Base-by-base conservation (phyloP, 2,888 invertebrate genomes). In the Labia minor region DNA sequence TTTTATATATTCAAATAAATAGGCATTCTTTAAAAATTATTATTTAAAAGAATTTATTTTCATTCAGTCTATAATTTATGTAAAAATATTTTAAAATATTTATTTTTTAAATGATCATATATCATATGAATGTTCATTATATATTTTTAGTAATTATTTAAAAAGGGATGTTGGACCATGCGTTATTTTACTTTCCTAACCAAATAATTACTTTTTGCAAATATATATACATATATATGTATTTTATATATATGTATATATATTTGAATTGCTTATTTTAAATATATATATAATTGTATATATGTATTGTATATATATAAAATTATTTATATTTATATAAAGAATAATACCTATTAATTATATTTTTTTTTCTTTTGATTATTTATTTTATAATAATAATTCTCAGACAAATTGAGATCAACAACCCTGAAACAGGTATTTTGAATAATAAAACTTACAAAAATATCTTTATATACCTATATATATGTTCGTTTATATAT, bases 351-450 rank as follows among this genome's bases (percentile, higher is more conserved):
- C 61, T 26, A 1, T 10, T 33, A 18, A 18, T 37, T 19, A 65
- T 33, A 33, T 19, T 61, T 64, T 21, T 63, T 65, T 63, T 33
- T 63, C 37, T 37, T 63, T 61, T 63, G 14, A 49, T 49, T 49
- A 49, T 49, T 26, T n/a, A 49, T 68, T 67, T 66, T 64, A 18
- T 10, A 21, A 62, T 65, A 66, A 68, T 70, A 67, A 65, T 67
- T 62, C 64, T 66, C 65, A 21, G 65, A 68, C 70, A 69, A 65
- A 66, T 66, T 70, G 70, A 70, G 70, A 70, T 70, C 70, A 70
- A 69, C 65, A 67, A 70, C 67, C 69, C 66, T 67, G 67, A 68
- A 66, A 63, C 61, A 66, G 65, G 65, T 63, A 66, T 63, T 66
- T 63, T 62, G 26, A 67, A 64, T n/a, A 67, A 63, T 33, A 64